phyloP scores from a whole-genome alignment of 1,140 invertebrate species.

The Euura lappo region DNA sequence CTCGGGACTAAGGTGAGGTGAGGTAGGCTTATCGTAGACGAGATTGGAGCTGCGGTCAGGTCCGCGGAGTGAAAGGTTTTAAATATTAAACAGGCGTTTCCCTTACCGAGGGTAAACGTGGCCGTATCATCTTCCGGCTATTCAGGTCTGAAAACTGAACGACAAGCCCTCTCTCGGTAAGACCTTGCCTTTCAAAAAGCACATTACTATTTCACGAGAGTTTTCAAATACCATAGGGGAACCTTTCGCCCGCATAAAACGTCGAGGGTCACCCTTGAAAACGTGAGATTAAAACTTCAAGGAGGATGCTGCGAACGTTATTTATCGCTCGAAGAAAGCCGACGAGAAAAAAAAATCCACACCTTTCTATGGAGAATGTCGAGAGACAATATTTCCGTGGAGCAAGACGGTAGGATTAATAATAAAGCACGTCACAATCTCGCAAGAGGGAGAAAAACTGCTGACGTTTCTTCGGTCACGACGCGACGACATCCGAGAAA shows the following conservation, averaged over 20 bases:
- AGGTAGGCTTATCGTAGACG: too few relatives aligned
- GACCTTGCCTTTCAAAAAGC: not conserved
- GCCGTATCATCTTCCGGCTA: constrained; percentile 5
- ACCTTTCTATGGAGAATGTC: too few relatives aligned
- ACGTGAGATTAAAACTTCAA: not conserved
- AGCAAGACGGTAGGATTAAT: too few relatives aligned
- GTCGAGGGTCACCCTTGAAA: not conserved
- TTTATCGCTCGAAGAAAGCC: not conserved
- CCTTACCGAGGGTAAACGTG: not conserved
- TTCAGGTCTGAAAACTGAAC: not conserved
- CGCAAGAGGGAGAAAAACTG: too few relatives aligned
- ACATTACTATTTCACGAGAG: not conserved
- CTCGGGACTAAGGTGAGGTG: too few relatives aligned
- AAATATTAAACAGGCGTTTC: not conserved
- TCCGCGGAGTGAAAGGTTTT: not conserved
- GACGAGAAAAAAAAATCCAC: too few relatives aligned
- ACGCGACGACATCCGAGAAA: too few relatives aligned
- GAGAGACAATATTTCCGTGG: too few relatives aligned
- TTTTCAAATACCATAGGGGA: not conserved
- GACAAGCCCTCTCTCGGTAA: not conserved
- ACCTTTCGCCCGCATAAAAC: not conserved
- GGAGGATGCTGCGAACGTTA: not conserved
- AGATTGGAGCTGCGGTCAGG: too few relatives aligned
- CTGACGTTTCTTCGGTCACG: too few relatives aligned
- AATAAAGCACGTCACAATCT: too few relatives aligned